Percentiles rank a stretch among this genome's conserved stretches.
Evolutionary conservation across 2,113 vertebrate genomes (phyloP).

Genomic region (Notechis scutatus): DNA sequence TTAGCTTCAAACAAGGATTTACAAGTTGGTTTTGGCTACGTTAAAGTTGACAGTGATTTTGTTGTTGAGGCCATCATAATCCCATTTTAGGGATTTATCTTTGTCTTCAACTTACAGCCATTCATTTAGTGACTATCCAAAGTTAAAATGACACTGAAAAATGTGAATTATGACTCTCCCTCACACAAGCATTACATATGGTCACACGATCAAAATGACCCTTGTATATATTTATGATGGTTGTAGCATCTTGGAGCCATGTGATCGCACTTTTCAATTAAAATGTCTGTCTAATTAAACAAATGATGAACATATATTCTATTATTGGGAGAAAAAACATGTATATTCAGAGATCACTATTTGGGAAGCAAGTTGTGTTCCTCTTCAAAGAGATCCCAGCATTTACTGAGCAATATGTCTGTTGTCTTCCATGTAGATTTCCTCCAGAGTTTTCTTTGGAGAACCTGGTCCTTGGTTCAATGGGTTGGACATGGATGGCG

Average conservation of each 20-base stretch:
- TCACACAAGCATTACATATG: not conserved
- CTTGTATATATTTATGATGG: no score
- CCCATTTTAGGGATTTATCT: not conserved
- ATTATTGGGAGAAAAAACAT: not conserved
- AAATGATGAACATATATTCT: not conserved
- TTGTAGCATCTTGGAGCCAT: not conserved
- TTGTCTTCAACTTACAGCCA: not conserved
- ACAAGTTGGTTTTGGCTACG: not conserved
- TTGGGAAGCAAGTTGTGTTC: not conserved
- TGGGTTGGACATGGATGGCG: constrained; percentile 92
- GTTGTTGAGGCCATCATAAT: not conserved
- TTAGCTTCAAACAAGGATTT: not conserved
- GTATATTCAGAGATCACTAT: not conserved
- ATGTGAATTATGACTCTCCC: not conserved
- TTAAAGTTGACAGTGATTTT: not conserved
- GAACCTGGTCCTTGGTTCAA: constrained; percentile 96
- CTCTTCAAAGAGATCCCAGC: not conserved
- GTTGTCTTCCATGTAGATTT: constrained; percentile 73
- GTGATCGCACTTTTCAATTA: not conserved
- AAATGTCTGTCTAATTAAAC: not conserved
- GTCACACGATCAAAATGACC: not conserved
- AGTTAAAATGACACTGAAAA: not conserved
- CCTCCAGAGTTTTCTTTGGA: constrained; percentile 94
- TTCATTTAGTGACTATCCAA: not conserved
- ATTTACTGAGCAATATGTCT: not conserved